Base-by-base conservation (phyloP, 2,113 vertebrate genomes). In the Reinhardtius hippoglossoides region DNA sequence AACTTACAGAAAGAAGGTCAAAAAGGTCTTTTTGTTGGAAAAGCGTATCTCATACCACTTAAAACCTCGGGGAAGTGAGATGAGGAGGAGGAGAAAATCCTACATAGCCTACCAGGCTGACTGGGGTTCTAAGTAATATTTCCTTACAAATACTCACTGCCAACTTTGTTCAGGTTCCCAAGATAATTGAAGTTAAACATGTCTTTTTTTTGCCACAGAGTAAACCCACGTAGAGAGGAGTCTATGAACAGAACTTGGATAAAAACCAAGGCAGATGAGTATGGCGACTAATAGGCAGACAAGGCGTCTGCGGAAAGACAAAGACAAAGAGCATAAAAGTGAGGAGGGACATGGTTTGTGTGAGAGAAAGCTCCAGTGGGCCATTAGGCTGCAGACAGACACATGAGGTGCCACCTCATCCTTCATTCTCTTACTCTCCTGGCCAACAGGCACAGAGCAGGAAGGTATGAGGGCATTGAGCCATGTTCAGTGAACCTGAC, bases 321-420 rank as follows among this genome's bases (percentile, higher is more conserved):
- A 62, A 72, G 76, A 82, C 52, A 69, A 84, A 79, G 79, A 75
- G 48, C 23, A 59, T 54, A 21, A 70, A 64, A 77, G 63, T 66
- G 63, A 70, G 60, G 46, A 50, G 58, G 57, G 66, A 73, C 63
- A 59, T 26, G 15, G 59, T 40, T 62, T 37, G 31, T 14, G 4
- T 15, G 31, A 40, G 60, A 5, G 35, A 55, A 52, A 52, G 50
- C 80, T 85, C 88, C 81, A 83, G 74, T 85, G 88, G 89, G 90
- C 91, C 89, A 90, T 92, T 92, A 91, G 79, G 85, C 83, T 81
- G 80, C 68, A 88, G 85, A 88, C 72, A 78, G 88, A 90, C 87
- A 88, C 88, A 83, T 71, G 58, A 83, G 82, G 82, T 87, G 75
- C 84, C 88, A 87, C 69, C 82, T 90, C 89, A 88, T 92, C 76